Evolutionary conservation across 37 sponge, comb jelly and placozoan species (phyloP), one percentile per base, ranked within the genome.

Genomic region (Axinella damicornis): DNA sequence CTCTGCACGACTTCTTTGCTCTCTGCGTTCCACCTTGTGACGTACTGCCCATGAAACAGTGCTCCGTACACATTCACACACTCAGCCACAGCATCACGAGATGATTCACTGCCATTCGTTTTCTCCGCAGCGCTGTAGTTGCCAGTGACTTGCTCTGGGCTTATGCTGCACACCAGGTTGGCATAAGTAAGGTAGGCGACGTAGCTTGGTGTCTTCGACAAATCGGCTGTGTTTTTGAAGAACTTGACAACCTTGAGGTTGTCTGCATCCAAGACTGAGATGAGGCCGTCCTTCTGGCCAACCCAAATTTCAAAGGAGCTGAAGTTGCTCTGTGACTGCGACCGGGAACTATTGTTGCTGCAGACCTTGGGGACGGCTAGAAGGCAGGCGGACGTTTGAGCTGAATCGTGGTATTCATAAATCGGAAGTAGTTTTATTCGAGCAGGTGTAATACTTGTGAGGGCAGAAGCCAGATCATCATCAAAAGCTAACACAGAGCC

Each of bases 261-360:
- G 0, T 12, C 52, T 0, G 89, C 75, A 68, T 93, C 77, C 34
- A 93, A 70, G 20, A 93, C 57, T 0, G 86, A 69, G 6, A 93
- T 88, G 32, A 61, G 59, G 31, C 20, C 28, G 16, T 71, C 76
- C 53, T 58, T 88, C 86, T 93, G 93, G 21, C 93, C 93, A 19
- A 93, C 89, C 93, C 93, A 93, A 57, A 93, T 57, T 64, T 93
- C 89, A 57, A 77, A 76, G 0, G 55, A 16, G 18, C 21, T 27
- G n/a, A 24, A 38, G 30, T 31, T 46, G 27, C 36, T 53, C 27
- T 30, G 30, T 5, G 37, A 59, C 9, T 34, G 40, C 0, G 54
- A 36, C 25, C 0, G 27, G 22, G 36, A 27, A 21, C 28, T n/a
- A 11, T 63, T 57, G 25, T 31, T 20, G 27, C 24, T 57, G 40